Evolutionary conservation across 2,888 invertebrate genomes (phyloP).

Genomic region (Leucophenga montana): DNA sequence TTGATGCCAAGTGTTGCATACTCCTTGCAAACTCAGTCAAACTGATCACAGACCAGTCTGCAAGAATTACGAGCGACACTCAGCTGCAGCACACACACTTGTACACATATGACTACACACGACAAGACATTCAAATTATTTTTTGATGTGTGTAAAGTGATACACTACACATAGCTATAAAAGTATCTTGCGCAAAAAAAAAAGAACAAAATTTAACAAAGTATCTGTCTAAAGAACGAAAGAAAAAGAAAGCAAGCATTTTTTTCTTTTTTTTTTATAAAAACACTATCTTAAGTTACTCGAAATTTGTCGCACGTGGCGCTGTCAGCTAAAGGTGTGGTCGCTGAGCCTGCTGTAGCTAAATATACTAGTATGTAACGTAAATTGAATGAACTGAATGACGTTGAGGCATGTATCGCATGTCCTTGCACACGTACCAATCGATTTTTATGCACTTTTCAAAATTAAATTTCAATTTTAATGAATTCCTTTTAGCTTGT

Average conservation of each 20-base stretch:
- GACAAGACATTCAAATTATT: constrained; percentile 61
- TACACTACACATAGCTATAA: constrained; percentile 31
- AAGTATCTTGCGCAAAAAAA: neutral
- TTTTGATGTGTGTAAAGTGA: constrained; percentile 65
- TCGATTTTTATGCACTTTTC: constrained; percentile 4
- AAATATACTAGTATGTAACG: too few species aligned
- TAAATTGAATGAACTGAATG: too few species aligned
- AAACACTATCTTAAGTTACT: too few species aligned
- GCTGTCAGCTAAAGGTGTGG: too few species aligned
- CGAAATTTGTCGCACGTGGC: too few species aligned
- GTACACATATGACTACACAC: neutral
- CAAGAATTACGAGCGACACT: constrained; percentile 61
- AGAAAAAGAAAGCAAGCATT: too few species aligned
- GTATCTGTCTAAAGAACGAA: too few species aligned
- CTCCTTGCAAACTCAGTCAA: neutral
- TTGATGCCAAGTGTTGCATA: neutral
- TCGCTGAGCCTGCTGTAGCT: too few species aligned
- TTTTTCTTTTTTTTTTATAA: too few species aligned
- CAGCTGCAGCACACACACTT: neutral
- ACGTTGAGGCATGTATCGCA: neutral
- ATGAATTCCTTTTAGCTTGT: neutral
- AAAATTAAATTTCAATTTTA: constrained; percentile 15
- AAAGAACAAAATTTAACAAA: neutral
- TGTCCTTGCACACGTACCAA: neutral
- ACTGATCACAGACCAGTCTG: neutral